A percentile compares a stretch with the other conserved stretches of the same genome.
phyloP scores from a whole-genome alignment of 2,797 vertebrate species.

The Propithecus perrieri region DNA sequence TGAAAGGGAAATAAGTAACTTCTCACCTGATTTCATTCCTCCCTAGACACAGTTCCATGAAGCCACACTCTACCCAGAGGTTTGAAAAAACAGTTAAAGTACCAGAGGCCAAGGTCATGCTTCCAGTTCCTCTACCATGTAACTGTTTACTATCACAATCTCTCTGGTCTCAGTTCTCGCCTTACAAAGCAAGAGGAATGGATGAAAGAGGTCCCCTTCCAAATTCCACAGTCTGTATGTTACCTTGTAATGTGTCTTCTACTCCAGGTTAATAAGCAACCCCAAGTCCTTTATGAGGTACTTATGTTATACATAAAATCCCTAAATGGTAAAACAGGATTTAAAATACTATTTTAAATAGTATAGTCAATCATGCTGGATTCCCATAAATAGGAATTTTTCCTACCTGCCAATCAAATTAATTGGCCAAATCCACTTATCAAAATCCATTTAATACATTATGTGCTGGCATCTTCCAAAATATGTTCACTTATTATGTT shows the following conservation, averaged over 20 bases:
- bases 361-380: not conserved
- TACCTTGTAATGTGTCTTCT: not conserved
- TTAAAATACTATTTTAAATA: not conserved
- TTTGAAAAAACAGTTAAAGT: not conserved
- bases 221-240: not conserved
- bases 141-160: not conserved
- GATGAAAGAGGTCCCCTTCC: not conserved
- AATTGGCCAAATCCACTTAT: constrained; percentile 39
- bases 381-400: not conserved
- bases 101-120: not conserved
- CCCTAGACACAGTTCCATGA: not conserved
- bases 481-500: constrained; percentile 56
- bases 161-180: not conserved
- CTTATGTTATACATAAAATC: not conserved
- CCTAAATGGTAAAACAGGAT: not conserved
- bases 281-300: not conserved
- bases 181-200: not conserved
- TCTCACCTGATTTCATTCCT: not conserved
- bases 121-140: not conserved
- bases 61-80: not conserved
- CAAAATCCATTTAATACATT: constrained; percentile 34
- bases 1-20: not conserved
- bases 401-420: constrained; percentile 40
- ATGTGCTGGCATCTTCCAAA: constrained; percentile 56
- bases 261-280: not conserved